Percentiles rank a stretch among this genome's conserved stretches.
phyloP scores from a whole-genome alignment of 2,113 vertebrate species.

The Pandion haliaetus region DNA sequence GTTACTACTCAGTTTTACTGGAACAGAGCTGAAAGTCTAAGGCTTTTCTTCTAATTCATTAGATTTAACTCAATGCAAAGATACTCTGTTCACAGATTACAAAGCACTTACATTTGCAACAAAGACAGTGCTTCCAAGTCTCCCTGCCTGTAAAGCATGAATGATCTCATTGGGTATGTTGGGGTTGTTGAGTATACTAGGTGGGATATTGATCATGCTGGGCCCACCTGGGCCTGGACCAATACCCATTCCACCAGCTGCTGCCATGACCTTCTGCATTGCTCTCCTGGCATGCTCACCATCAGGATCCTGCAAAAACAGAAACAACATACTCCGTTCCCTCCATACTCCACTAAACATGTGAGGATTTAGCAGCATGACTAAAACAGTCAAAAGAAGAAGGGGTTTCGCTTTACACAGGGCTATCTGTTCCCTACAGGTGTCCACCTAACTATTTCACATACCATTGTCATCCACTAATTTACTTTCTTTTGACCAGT shows the following conservation, averaged over 20 bases:
- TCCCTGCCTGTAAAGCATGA: constrained; percentile 93
- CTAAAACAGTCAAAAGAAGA: background rate
- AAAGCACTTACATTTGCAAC: constrained; percentile 90
- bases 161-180: constrained; percentile 97
- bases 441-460: background rate
- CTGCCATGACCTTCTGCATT: constrained; percentile 84
- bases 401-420: too few relatives aligned
- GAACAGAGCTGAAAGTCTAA: background rate
- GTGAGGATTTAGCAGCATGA: background rate
- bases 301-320: constrained; percentile 83
- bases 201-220: constrained; percentile 90
- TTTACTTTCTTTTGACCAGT: background rate
- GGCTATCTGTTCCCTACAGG: background rate
- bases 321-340: background rate
- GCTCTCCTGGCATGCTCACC: constrained; percentile 93
- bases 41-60: background rate
- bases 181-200: constrained; percentile 94
- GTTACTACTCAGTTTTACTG: background rate
- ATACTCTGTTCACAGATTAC: background rate
- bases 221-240: constrained; percentile 82
- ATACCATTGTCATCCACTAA: too few relatives aligned
- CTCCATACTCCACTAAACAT: background rate
- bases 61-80: background rate
- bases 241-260: constrained; percentile 80
- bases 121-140: constrained; percentile 93